These are phyloP conservation scores for Todus mexicanus DNA, from an alignment of 2,797 vertebrate genomes.

Conservation along the genomic window DNA sequence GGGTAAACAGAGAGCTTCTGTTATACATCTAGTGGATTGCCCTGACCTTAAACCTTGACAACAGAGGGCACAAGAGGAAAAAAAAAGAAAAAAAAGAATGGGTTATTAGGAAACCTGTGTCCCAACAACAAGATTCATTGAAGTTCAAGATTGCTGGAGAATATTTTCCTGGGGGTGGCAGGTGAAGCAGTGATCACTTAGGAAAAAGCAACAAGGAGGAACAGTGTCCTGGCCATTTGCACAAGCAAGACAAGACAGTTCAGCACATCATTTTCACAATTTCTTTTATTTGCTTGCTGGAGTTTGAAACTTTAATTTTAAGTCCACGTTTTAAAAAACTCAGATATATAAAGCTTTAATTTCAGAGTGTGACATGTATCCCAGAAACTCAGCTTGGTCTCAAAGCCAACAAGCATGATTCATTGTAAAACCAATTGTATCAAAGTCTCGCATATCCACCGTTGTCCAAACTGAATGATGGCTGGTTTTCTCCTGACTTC, in stretches of 20 bases:
- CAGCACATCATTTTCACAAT: neutral
- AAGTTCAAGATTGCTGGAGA: neutral
- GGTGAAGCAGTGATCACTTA: neutral
- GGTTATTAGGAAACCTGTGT: neutral
- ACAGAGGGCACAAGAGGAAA: too few species aligned
- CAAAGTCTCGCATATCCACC: neutral
- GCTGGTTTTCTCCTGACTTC: neutral
- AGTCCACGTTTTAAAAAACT: neutral
- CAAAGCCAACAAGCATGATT: neutral
- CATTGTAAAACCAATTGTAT: neutral
- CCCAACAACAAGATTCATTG: neutral
- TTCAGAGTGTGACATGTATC: neutral
- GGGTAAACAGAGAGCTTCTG: too few species aligned
- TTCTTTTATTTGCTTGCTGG: neutral
- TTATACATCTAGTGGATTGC: too few species aligned
- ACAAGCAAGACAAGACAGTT: neutral
- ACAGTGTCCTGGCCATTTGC: neutral
- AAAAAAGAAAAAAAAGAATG: neutral
- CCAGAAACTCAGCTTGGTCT: neutral
- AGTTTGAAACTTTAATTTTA: neutral
- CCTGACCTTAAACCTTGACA: too few species aligned
- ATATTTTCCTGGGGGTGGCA: neutral
- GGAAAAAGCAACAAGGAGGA: neutral
- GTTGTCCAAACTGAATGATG: neutral
- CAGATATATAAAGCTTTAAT: neutral